Evolutionary conservation across 2,113 vertebrate genomes (phyloP).

Genomic region (Bolborhynchus lineola): DNA sequence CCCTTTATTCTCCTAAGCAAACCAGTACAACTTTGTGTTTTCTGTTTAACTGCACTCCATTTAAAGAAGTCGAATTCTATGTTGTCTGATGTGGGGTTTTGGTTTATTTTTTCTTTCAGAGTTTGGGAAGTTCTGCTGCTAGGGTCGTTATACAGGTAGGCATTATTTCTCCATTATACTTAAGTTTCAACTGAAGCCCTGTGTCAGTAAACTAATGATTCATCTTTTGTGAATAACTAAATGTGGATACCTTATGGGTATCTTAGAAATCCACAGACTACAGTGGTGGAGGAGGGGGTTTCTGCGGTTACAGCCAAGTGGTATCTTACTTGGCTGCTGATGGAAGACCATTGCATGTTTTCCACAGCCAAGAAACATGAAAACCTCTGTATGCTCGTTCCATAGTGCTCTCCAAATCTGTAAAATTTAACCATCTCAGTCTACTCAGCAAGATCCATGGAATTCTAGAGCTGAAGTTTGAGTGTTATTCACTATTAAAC

Average conservation of each 20-base stretch:
- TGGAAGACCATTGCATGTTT: background rate
- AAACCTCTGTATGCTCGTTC: background rate
- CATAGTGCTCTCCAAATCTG: background rate
- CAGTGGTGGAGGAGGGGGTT: background rate
- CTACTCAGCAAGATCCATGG: background rate
- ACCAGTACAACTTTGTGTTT: background rate
- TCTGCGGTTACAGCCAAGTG: background rate
- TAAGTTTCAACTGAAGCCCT: background rate
- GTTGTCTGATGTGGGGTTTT: background rate
- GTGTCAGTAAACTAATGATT: background rate
- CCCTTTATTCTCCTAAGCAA: background rate
- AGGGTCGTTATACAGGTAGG: conserved; percentile 56
- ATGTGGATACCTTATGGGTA: background rate
- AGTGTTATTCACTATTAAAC: background rate
- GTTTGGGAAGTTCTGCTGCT: conserved; percentile 58
- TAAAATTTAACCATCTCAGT: accelerated
- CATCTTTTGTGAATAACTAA: background rate
- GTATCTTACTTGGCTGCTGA: background rate
- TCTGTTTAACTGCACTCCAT: background rate
- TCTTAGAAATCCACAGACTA: background rate
- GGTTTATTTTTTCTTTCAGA: background rate
- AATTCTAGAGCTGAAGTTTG: background rate
- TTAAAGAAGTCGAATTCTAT: background rate
- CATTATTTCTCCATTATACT: background rate
- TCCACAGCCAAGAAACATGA: background rate